Evolutionary conservation across 2,888 invertebrate species (phyloP), one percentile per base, ranked within the genome.

Genomic region (Neria commutata): DNA sequence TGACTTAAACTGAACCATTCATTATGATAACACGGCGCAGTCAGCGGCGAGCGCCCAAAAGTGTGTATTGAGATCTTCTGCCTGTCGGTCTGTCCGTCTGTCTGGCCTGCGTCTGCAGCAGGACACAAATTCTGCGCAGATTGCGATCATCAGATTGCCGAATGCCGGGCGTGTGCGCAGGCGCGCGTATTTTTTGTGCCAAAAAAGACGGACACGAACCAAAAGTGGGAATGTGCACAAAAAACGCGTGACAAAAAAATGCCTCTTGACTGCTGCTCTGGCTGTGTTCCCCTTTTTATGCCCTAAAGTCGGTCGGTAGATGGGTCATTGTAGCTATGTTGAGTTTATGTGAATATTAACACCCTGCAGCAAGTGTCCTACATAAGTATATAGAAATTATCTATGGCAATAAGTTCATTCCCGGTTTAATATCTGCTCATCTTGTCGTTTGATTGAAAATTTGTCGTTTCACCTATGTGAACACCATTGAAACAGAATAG

Each of bases 1-100:
- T 78, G 76, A 78, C 74, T 75, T 74, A 70, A 75, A 74, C 74
- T 73, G 74, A 71, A 66, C 77, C 78, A 77, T 77, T 77, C 77
- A 77, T 78, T 77, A 78, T 77, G 78, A 75, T 76, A 75, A 78
- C 77, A 78, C 77, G 76, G 72, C 71, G 67, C 63, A 33, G 21
- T 60, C 33, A 56, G 40, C 51, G 56, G 25, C 42, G n/a, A 64
- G 61, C 54, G n/a, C n/a, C n/a, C n/a, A n/a, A n/a, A n/a, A n/a
- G n/a, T n/a, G n/a, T n/a, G n/a, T n/a, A n/a, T 37, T 37, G 37
- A 37, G 37, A 37, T 37, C 37, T 37, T 37, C 37, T 37, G 50
- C 26, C 14, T 33, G 47, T 54, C 8, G 59, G 29, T 42, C 42
- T 33, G n/a, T n/a, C 21, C 40, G 29, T 17, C 26, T 6, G 26